A percentile compares a stretch with the other conserved stretches of the same genome.
Conservation (phyloP, 1,140 invertebrate species). For the Drosophila busckii region DNA sequence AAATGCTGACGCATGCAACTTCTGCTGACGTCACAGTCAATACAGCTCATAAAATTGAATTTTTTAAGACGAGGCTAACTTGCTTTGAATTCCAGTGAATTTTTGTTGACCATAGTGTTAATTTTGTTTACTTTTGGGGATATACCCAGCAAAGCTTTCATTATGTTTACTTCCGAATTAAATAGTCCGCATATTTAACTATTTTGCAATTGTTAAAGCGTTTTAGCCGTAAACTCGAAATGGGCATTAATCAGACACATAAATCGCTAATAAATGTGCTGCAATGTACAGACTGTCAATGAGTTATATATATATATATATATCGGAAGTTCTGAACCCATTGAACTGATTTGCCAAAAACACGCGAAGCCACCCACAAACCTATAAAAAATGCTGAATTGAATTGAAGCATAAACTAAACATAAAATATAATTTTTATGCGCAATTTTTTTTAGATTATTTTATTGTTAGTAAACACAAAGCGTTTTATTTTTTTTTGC, state of each 20-base stretch:
- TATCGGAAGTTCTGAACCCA: conserved; percentile 57
- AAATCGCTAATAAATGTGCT: conserved; percentile 59
- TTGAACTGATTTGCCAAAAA: conserved; percentile 41
- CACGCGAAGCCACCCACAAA: conserved; percentile 27
- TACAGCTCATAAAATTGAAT: conserved; percentile 16
- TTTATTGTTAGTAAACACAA: too few species aligned
- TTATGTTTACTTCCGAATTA: conserved; percentile 19
- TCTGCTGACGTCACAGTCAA: conserved; percentile 7
- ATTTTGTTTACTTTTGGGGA: conserved; percentile 26
- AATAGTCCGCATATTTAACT: conserved; percentile 27
- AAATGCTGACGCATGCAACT: neutral
- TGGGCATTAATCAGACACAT: conserved; percentile 51
- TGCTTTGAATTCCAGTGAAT: conserved; percentile 55
- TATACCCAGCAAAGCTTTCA: conserved; percentile 40
- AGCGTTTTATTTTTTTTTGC: too few species aligned
- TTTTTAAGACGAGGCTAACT: conserved; percentile 33
- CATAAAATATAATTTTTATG: too few species aligned
- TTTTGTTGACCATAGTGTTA: conserved; percentile 11
- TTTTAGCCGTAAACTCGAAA: conserved; percentile 54
- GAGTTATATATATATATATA: conserved; percentile 9
- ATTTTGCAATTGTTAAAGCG: conserved; percentile 48
- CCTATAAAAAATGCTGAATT: conserved; percentile 15
- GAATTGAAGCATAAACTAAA: too few species aligned
- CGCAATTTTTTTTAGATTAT: conserved; percentile 16
- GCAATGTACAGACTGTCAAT: conserved; percentile 48